Evolutionary conservation across 2,797 vertebrate genomes (phyloP), one percentile per base, ranked within the genome.

Genomic region (Microctenopoma lineatum): DNA sequence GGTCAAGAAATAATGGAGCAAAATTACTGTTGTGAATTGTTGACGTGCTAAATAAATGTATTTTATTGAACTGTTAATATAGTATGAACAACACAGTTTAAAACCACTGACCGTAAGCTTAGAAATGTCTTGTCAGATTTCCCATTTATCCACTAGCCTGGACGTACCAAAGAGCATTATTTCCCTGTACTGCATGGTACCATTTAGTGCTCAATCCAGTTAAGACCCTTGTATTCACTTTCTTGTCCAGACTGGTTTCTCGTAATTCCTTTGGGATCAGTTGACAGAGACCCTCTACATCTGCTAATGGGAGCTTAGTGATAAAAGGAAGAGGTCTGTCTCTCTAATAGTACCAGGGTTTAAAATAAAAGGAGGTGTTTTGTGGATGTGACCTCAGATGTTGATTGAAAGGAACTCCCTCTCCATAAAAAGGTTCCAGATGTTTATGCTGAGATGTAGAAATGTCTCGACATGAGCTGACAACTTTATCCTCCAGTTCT

Each of bases 231-330:
- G 63, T 71, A 73, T 58, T 78, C 46, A 15, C 44, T 48, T 81
- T 89, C 90, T 77, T 92, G 92, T 84, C 84, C 83, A 74, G 87
- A 85, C 91, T 85, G 76, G 87, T 88, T 85, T 83, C 42, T 79
- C 63, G 51, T 69, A 70, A 77, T 47, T 80, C 70, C 76, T 62
- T 16, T 26, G 38, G 67, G 62, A 82, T 74, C 70, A 46, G 78
- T 73, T 87, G 89, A 92, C 80, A 84, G 85, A 86, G 87, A 89
- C 86, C 83, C 79, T 86, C 62, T 13, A 83, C 75, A 67, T 83
- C 71, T 75, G 73, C 76, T 78, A 86, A 87, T 75, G 69, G 64
- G 38, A 76, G 70, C 73, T 82, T 61, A 75, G 80, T 59, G 74
- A 87, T 84, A 81, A 86, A 88, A 87, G 84, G 59, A 79, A 52